These are phyloP conservation scores for Asteroscopus sphinx DNA, from an alignment of 2,888 invertebrate species.

Conservation along the genomic window DNA sequence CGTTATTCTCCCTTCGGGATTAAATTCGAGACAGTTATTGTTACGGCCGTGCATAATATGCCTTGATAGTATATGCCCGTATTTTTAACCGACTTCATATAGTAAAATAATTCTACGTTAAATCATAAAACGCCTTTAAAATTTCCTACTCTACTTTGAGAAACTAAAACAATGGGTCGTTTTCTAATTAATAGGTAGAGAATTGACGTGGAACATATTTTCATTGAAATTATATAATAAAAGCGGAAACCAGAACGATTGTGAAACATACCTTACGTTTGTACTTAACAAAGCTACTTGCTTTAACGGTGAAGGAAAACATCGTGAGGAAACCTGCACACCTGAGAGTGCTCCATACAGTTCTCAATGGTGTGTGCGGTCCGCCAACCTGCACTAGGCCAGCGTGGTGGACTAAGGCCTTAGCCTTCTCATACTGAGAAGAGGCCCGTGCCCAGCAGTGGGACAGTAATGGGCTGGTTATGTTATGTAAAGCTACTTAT, in stretches of 20 bases:
- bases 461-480: too few species aligned
- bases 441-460: too few species aligned
- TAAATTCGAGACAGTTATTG: conserved; percentile 19
- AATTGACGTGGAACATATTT: conserved; percentile 51
- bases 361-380: too few species aligned
- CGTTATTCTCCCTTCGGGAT: background rate
- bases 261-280: conserved; percentile 43
- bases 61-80: conserved; percentile 31
- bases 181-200: conserved; percentile 57
- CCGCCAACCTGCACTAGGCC: too few species aligned
- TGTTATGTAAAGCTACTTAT: too few species aligned
- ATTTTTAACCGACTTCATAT: too few species aligned
- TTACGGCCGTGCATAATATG: conserved; percentile 34
- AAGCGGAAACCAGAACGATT: conserved; percentile 49
- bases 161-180: conserved; percentile 55
- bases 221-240: conserved; percentile 56
- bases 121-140: conserved; percentile 47
- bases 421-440: too few species aligned
- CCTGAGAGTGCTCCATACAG: too few species aligned
- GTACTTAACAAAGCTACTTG: conserved; percentile 10
- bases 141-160: conserved; percentile 43
- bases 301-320: too few species aligned
- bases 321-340: too few species aligned
- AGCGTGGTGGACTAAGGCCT: too few species aligned
- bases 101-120: conserved; percentile 46